Evolutionary conservation across 2,888 invertebrate genomes (phyloP).

Genomic region (Heliconius aoede): DNA sequence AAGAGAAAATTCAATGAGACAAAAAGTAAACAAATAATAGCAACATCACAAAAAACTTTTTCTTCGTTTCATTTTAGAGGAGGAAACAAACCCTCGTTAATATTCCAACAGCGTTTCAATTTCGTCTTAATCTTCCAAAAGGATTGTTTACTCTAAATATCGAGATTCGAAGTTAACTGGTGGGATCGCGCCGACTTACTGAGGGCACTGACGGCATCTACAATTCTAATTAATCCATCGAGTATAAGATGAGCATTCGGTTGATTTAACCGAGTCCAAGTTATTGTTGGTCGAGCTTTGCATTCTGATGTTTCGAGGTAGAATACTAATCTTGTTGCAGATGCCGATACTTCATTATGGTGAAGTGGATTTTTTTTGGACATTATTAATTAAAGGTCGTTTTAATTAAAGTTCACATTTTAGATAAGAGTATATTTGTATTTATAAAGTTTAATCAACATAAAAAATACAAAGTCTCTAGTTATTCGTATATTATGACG

Average conservation of each 20-base stretch:
- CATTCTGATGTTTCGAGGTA: constrained; percentile 68
- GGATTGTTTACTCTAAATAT: constrained; percentile 81
- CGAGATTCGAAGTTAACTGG: constrained; percentile 79
- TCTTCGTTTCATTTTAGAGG: background rate
- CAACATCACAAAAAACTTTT: constrained; percentile 5
- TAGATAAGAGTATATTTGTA: too few relatives aligned
- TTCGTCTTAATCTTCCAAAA: constrained; percentile 76
- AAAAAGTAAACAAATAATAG: background rate
- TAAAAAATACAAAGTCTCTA: too few relatives aligned
- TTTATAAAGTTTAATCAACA: too few relatives aligned
- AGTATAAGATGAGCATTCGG: constrained; percentile 70
- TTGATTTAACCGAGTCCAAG: constrained; percentile 66
- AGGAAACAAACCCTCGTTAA: constrained; percentile 70
- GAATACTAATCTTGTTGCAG: constrained; percentile 50
- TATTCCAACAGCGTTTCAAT: constrained; percentile 71
- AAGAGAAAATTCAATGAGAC: background rate
- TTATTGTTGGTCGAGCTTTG: constrained; percentile 70
- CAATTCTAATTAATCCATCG: constrained; percentile 79
- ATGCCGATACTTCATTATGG: background rate
- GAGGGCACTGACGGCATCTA: constrained; percentile 74
- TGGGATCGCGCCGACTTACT: constrained; percentile 66
- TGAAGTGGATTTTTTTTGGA: background rate
- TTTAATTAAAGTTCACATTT: too few relatives aligned
- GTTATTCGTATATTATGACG: too few relatives aligned
- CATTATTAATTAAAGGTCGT: background rate